phyloP scores from a whole-genome alignment of 2,888 invertebrate species.

The Celastrina argiolus region DNA sequence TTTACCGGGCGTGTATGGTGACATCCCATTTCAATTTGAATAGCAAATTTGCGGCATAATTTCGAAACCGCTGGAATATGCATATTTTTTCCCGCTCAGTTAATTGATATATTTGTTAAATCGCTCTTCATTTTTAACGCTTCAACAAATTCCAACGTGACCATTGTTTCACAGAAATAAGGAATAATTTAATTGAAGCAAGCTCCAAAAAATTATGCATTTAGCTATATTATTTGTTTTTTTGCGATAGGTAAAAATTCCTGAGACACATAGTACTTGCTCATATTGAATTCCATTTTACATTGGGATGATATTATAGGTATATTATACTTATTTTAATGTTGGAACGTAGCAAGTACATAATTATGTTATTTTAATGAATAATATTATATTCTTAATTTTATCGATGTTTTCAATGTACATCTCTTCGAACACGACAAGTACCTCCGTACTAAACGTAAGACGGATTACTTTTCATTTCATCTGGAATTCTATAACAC shows the following conservation, averaged over 20 bases:
- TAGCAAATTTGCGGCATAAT: slow-evolving; percentile 49
- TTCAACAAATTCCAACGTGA: background rate
- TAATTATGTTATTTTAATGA: too few species aligned
- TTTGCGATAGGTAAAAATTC: too few species aligned
- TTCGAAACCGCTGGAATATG: slow-evolving; percentile 45
- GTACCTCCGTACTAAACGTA: background rate
- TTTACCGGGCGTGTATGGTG: slow-evolving; percentile 43
- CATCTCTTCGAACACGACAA: background rate
- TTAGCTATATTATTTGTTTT: background rate
- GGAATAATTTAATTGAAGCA: background rate
- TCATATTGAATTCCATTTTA: too few species aligned
- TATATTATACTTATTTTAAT: too few species aligned
- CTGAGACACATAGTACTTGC: too few species aligned
- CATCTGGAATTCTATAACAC: slow-evolving; percentile 27
- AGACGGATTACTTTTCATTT: slow-evolving; percentile 23
- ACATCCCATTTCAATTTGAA: slow-evolving; percentile 52
- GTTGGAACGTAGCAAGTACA: too few species aligned
- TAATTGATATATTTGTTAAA: slow-evolving; percentile 35
- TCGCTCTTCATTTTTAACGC: slow-evolving; percentile 27
- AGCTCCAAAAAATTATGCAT: background rate
- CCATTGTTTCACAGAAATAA: background rate
- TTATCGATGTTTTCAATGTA: background rate
- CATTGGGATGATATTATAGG: too few species aligned
- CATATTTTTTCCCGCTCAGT: slow-evolving; percentile 44
- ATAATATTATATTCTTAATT: background rate